Evolutionary conservation across 2,888 invertebrate genomes (phyloP), one percentile per base, ranked within the genome.

Genomic region (Sialis fuliginosa): DNA sequence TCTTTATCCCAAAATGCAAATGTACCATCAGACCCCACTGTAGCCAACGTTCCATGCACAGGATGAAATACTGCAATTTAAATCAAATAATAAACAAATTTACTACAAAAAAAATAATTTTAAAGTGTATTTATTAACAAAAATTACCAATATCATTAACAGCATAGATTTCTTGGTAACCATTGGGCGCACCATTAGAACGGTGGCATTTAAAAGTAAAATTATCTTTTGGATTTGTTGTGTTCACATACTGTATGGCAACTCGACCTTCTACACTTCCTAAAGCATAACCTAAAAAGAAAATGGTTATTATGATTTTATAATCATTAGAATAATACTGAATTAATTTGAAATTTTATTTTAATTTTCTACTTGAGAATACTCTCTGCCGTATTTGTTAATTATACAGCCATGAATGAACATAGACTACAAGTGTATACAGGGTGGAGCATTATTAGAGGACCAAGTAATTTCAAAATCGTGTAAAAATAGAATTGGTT

Each of bases 1-100:
- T 98, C 97, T 68, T 98, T 98, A 68, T 98, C 97, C 97, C 97
- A 98, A 68, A 95, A 98, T 57, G 91, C 91, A 67, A 91, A 98
- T 7, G 91, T 80, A 9, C 97, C 97, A 68, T 98, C 98, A 9
- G 93, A 90, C 22, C 98, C 98, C 34, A 93, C 93, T 0, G 98
- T 98, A 5, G 95, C 90, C 57, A 98, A 71, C 40, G 97, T 98
- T 13, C 95, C 93, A 68, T 98, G 96, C 43, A 80, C 71, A 9
- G 97, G 98, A 71, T 98, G 98, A 70, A 99, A 98, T 47, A 90
- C 88, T 52, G 95, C 22, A 22, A 22, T 22, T 22, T 4, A 22
- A 22, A 22, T 22, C 22, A 22, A 22, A 22, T 22, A 22, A 2
- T 22, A 2, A 4, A 22, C n/a, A 22, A 2, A 22, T 22, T 22